These are phyloP conservation scores for Panagrolaimus sp. DNA, from an alignment of 1,140 invertebrate species.

Conservation along the genomic window DNA sequence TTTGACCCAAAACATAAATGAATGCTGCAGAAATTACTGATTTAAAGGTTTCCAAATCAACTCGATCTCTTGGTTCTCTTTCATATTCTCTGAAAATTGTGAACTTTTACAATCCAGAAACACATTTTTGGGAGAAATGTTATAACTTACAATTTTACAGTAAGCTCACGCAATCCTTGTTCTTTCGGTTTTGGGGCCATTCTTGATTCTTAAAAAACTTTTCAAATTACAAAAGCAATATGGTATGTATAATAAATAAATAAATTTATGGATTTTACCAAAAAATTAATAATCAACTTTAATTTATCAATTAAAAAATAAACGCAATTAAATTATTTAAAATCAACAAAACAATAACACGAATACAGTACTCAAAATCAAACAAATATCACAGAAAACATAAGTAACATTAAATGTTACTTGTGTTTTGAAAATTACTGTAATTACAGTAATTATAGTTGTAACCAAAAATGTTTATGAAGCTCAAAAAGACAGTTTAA, in stretches of 20 bases:
- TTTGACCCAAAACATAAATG: constrained; percentile 1
- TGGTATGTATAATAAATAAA: too few relatives aligned
- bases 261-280: too few relatives aligned
- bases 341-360: not conserved
- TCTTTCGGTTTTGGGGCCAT: constrained; percentile 4
- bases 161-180: not conserved
- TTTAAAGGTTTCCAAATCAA: not conserved
- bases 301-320: too few relatives aligned
- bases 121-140: not conserved
- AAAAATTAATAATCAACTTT: too few relatives aligned
- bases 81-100: constrained; percentile 10
- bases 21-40: not conserved
- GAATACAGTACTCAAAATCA: not conserved
- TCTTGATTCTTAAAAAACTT: not conserved
- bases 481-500: too few relatives aligned
- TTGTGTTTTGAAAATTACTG: too few relatives aligned
- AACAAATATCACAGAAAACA: not conserved
- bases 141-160: constrained; percentile 1
- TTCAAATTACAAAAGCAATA: too few relatives aligned
- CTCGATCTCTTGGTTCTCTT: not conserved
- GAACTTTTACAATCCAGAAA: not conserved
- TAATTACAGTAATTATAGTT: too few relatives aligned
- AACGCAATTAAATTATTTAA: not conserved
- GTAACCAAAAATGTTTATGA: too few relatives aligned
- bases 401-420: too few relatives aligned